Conservation (phyloP, 2,113 vertebrate genomes). For the Microtus oregoni region DNA sequence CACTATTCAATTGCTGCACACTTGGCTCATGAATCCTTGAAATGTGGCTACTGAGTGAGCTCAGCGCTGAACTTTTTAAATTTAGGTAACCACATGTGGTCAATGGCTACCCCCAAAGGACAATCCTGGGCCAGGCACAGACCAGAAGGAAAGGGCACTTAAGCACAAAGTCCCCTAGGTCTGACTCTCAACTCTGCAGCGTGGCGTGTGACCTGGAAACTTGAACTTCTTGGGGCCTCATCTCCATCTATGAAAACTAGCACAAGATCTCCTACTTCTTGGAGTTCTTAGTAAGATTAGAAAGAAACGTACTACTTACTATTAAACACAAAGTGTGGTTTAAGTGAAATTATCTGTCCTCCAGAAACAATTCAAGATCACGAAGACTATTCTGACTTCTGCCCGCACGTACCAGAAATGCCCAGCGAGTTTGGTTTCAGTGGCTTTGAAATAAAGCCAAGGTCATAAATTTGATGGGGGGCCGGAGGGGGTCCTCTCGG, state of each 20-base stretch:
- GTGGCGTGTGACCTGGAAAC: conserved; percentile 39
- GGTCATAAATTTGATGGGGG: conserved; percentile 65
- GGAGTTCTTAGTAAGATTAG: background rate
- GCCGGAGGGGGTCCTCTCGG: background rate
- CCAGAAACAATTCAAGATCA: conserved; percentile 34
- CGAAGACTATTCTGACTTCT: conserved; percentile 7
- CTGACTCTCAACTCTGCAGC: background rate
- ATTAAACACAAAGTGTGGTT: background rate
- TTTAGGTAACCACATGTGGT: conserved; percentile 47
- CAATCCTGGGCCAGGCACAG: background rate
- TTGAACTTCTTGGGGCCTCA: conserved; percentile 31
- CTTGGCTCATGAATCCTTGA: background rate
- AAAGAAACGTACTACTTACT: background rate
- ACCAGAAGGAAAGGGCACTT: background rate
- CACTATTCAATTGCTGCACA: background rate
- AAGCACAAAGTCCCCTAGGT: background rate
- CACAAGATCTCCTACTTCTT: background rate
- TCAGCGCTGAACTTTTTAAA: conserved; percentile 10
- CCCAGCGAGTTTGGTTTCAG: background rate
- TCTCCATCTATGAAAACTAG: conserved; percentile 10
- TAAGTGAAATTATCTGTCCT: conserved; percentile 37
- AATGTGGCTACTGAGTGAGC: background rate
- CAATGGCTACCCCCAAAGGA: background rate
- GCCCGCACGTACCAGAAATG: conserved; percentile 32
- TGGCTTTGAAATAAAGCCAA: conserved; percentile 77